These are phyloP conservation scores for Esox niger DNA, from an alignment of 2,113 vertebrate genomes.

Conservation along the genomic window DNA sequence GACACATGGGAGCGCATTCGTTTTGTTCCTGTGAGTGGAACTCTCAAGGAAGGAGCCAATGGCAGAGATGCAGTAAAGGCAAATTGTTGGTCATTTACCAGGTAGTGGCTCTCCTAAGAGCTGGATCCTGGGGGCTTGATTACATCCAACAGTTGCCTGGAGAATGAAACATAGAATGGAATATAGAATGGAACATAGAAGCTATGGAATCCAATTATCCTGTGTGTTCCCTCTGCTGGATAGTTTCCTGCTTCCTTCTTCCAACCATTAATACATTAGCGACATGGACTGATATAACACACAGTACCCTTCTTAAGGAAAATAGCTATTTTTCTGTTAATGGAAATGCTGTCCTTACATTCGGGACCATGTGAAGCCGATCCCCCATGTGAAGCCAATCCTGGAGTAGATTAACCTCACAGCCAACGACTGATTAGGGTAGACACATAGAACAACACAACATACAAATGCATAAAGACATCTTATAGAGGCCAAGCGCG, in stretches of 20 bases:
- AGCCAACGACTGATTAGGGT: too few species aligned
- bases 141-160: background rate
- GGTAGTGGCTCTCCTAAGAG: background rate
- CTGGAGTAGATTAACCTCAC: too few species aligned
- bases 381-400: too few species aligned
- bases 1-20: background rate
- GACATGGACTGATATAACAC: background rate
- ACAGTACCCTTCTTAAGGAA: background rate
- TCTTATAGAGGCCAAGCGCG: too few species aligned
- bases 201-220: background rate
- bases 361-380: too few species aligned
- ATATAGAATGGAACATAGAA: background rate
- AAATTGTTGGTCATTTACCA: background rate
- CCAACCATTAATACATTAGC: background rate
- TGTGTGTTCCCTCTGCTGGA: constrained; percentile 1
- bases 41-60: background rate
- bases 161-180: background rate
- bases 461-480: too few species aligned
- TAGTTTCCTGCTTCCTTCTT: background rate
- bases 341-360: too few species aligned
- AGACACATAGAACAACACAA: too few species aligned
- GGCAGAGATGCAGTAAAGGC: background rate
- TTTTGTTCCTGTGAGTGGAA: background rate
- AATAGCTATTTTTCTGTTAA: background rate
- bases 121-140: background rate